phyloP scores from a whole-genome alignment of 1,140 invertebrate species.

The Ylistrum balloti region DNA sequence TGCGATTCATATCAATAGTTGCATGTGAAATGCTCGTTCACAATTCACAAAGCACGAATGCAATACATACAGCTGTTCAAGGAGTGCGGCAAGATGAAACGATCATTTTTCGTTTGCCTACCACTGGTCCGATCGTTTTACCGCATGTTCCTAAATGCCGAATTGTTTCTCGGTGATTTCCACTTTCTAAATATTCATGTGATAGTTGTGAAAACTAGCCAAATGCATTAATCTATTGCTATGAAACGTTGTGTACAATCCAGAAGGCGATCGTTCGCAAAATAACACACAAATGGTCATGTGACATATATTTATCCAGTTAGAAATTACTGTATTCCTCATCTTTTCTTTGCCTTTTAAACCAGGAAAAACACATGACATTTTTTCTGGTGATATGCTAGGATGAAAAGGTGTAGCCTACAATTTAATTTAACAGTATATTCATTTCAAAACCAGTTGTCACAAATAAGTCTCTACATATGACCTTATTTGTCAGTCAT shows the following conservation, averaged over 20 bases:
- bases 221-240: background rate
- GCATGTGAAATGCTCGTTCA: background rate
- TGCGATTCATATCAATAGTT: background rate
- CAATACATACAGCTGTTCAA: background rate
- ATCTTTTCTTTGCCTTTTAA: background rate
- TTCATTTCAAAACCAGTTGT: background rate
- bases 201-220: background rate
- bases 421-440: no score
- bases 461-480: background rate
- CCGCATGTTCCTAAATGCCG: background rate
- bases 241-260: background rate
- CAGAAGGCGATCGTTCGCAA: slow-evolving; percentile 16
- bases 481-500: background rate
- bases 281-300: slow-evolving; percentile 41
- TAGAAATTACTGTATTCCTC: slow-evolving; percentile 35
- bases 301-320: slow-evolving; percentile 42
- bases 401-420: no score
- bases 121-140: background rate
- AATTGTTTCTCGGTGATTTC: background rate
- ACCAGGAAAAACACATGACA: background rate
- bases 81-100: background rate
- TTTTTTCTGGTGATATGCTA: no score
- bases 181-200: background rate
- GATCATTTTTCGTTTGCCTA: background rate
- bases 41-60: background rate